Evolutionary conservation across 2,113 vertebrate genomes (phyloP), one percentile per base, ranked within the genome.

Genomic region (Cepphus grylle): DNA sequence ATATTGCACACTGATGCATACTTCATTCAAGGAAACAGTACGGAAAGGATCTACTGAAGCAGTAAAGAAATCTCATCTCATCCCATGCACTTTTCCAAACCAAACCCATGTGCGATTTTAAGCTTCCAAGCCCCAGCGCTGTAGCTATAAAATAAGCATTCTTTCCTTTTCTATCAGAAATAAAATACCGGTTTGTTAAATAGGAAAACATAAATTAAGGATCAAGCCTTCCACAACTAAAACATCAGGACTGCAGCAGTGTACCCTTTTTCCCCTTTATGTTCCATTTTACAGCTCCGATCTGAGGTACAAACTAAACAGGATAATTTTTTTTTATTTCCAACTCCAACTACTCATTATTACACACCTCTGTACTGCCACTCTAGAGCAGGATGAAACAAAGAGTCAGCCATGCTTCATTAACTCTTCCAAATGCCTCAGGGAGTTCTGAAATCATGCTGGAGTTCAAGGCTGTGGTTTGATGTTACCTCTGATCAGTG

Each of bases 401-500:
- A 67, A 21, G 79, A 91, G 91, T 89, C 83, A 76, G 63, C 74
- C 81, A 36, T 89, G 86, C 77, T 87, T 95, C 91, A 91, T 95
- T 91, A 96, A 85, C 83, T 86, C 81, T 63, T 66, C 45, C 69
- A 93, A 95, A 95, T 85, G 73, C 90, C 89, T 87, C 93, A 61
- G 56, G 58, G 84, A 82, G 78, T 58, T 86, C 76, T 72, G 70
- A 77, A 93, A 80, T 53, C 73, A 17, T 6, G 29, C 49, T 56
- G 78, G 43, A 82, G 93, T 79, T 93, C 62, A 49, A 55, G 43
- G 81, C 70, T 30, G 56, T 49, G 84, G 30, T 82, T 55, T 67
- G 86, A 25, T 32, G 73, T 45, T 80, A 58, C 91, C 78, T 85
- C 84, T 69, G 70, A 65, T 76, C 78, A 40, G 58, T 96, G 94